Evolutionary conservation across 2,888 invertebrate genomes (phyloP).

Genomic region (Drosophila rellima): DNA sequence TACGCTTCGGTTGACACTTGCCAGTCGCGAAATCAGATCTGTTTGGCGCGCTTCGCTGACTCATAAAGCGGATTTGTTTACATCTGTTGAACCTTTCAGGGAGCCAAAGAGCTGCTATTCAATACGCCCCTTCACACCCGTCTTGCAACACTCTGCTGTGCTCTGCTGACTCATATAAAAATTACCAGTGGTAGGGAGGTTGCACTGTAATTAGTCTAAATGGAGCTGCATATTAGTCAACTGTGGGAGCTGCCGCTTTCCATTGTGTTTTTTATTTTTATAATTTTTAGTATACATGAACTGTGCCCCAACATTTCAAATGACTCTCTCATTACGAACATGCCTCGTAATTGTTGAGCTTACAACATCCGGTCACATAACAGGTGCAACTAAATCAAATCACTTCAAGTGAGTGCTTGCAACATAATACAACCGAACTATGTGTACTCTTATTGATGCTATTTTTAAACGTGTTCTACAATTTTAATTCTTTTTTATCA

Average conservation of each 20-base stretch:
- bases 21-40: constrained; percentile 64
- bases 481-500: neutral
- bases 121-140: neutral
- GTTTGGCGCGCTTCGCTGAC: constrained; percentile 60
- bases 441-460: constrained; percentile 17
- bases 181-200: constrained; percentile 4
- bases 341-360: constrained; percentile 61
- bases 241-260: constrained; percentile 40
- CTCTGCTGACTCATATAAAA: constrained; percentile 55
- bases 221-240: constrained; percentile 64
- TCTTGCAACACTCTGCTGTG: constrained; percentile 20
- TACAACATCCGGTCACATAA: constrained; percentile 70
- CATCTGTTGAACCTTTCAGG: constrained; percentile 26
- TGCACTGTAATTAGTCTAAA: constrained; percentile 68
- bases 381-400: constrained; percentile 52
- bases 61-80: constrained; percentile 60
- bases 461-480: neutral
- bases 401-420: constrained; percentile 20
- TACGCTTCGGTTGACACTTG: constrained; percentile 64
- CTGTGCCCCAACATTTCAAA: constrained; percentile 34
- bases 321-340: constrained; percentile 55
- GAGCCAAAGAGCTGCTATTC: constrained; percentile 6
- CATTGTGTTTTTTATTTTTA: constrained; percentile 18
- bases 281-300: constrained; percentile 28
- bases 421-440: constrained; percentile 17